Base-by-base conservation (phyloP, 2,888 invertebrate species). In the Chelonus formosanus region DNA sequence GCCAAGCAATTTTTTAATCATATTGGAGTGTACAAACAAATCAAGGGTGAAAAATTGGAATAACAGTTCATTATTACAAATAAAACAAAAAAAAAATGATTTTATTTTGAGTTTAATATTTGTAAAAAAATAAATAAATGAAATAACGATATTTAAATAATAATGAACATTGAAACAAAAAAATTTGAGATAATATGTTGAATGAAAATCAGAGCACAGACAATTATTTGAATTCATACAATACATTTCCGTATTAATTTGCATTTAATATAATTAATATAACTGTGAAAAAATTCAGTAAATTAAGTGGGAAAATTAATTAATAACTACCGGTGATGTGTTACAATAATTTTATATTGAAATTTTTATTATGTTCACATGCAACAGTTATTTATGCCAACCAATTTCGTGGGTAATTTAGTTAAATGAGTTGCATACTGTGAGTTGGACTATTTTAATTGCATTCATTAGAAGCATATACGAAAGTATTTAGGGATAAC, bases 221-320 rank as follows among this genome's bases (percentile, higher is more conserved):
- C 44, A 62, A 53, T 52, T 59, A 48, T 40, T 44, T 35, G 53
- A 54, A 40, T 48, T 44, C 59, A 59, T 65, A 54, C 53, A 65
- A 45, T 54, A 58, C 45, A 65, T 65, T 65, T 60, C 59, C 65
- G 65, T 59, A 59, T 65, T 65, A 65, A 65, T 65, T 60, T 65
- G 54, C 65, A 60, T 58, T 31, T 54, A 65, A 60, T 65, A 48
- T 6, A 56, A 56, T 35, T 7, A 8, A 3, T 10, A 31, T 7
- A 32, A 54, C 10, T 36, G 47, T 34, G 44, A 65, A 55, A 60
- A 60, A 40, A 43, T 44, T 20, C 8, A 47, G 45, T 47, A 40
- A 40, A 5, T 40, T 5, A 40, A 40, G 3, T 31, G 40, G 3
- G 32, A 43, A 8, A n/a, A 3, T 36, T 10, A 5, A 8, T 35